phyloP scores from a whole-genome alignment of 2,888 invertebrate genomes.

The Drosophila kanekoi region DNA sequence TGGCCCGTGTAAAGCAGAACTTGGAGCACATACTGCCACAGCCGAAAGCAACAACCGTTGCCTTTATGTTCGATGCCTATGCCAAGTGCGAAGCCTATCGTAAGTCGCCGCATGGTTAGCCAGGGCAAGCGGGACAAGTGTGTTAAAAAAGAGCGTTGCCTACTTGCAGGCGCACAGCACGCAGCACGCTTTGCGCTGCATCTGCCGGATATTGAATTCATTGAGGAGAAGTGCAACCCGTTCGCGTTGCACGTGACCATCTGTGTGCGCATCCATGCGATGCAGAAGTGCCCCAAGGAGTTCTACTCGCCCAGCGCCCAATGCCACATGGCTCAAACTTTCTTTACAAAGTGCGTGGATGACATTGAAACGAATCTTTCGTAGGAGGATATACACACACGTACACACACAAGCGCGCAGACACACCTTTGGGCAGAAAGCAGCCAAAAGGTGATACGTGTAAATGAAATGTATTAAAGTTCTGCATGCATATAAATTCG shows the following conservation, averaged over 20 bases:
- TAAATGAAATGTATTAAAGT: conserved; percentile 49
- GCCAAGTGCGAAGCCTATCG: conserved; percentile 58
- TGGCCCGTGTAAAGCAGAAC: conserved; percentile 42
- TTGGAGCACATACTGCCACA: conserved; percentile 44
- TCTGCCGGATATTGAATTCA: conserved; percentile 64
- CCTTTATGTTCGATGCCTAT: conserved; percentile 58
- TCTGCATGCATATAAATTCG: conserved; percentile 49
- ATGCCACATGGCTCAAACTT: conserved; percentile 56
- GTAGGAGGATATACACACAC: conserved; percentile 4
- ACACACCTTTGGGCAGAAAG: conserved; percentile 15
- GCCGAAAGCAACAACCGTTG: conserved; percentile 39
- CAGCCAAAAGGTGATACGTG: conserved; percentile 48
- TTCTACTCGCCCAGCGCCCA: conserved; percentile 48
- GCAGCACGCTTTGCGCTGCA: conserved; percentile 45
- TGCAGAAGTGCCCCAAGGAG: conserved; percentile 65
- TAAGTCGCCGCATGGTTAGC: conserved; percentile 23
- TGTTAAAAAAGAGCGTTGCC: conserved; percentile 2
- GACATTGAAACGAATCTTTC: conserved; percentile 51
- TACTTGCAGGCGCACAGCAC: conserved; percentile 45
- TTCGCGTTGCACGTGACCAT: conserved; percentile 63
- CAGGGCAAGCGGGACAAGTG: neutral
- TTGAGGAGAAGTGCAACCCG: conserved; percentile 57
- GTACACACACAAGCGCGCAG: neutral
- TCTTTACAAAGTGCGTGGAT: conserved; percentile 62
- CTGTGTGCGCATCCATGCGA: conserved; percentile 65